phyloP scores from a whole-genome alignment of 2,797 vertebrate genomes.

The Myripristis jacobus region DNA sequence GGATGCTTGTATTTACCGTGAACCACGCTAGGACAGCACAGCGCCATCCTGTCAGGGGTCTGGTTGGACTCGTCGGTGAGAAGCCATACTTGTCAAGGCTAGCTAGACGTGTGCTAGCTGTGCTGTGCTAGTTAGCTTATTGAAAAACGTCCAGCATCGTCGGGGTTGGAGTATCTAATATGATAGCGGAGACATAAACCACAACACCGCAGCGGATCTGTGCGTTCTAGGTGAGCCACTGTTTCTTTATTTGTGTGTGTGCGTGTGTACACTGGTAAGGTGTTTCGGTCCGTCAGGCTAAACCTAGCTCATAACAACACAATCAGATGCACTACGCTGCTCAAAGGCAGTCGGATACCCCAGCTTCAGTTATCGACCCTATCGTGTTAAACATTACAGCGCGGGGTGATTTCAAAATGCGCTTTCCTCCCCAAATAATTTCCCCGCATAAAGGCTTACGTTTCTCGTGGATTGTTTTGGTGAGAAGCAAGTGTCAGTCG shows the following conservation, averaged over 20 bases:
- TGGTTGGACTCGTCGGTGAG: constrained; percentile 1
- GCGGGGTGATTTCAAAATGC: background rate
- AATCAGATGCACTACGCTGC: background rate
- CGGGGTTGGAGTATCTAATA: constrained; percentile 12
- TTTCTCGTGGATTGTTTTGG: background rate
- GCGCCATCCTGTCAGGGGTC: constrained; percentile 61
- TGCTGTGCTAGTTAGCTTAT: constrained; percentile 4
- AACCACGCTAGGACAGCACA: constrained; percentile 11
- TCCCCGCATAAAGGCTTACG: background rate
- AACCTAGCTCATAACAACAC: background rate
- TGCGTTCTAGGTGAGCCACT: background rate
- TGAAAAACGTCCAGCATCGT: constrained; percentile 1
- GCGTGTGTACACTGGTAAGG: no score
- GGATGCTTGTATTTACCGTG: background rate
- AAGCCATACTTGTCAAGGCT: constrained; percentile 42
- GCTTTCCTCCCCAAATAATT: background rate
- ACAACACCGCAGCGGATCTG: background rate
- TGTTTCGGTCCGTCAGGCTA: background rate
- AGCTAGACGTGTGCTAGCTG: constrained; percentile 56
- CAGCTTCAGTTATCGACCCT: background rate
- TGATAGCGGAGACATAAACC: constrained; percentile 19
- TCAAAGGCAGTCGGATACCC: background rate
- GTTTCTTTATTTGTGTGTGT: no score
- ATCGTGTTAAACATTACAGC: background rate
- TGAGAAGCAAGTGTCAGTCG: no score